Base-by-base conservation (phyloP, 2,797 vertebrate species). In the Eleutherodactylus coqui region DNA sequence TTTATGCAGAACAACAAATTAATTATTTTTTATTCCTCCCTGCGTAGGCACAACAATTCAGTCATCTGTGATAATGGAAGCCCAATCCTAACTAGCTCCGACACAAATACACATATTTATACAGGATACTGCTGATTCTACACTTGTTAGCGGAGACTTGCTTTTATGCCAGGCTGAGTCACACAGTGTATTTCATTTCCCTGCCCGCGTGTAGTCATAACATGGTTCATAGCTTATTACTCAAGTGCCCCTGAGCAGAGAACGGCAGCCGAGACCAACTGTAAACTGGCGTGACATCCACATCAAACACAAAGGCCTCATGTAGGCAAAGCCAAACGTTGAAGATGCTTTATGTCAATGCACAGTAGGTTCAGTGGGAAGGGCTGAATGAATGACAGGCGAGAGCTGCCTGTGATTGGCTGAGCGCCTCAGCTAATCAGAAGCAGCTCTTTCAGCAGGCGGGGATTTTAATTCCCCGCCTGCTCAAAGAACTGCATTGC, bases 101-200 rank as follows among this genome's bases (percentile, higher is more conserved):
- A 84, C 83, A 91, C 88, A 92, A 92, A 91, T 91, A 92, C 89
- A 90, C 88, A 87, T 89, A 89, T 89, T 86, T 90, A 92, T 90
- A 88, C 69, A 82, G 0, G 55, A 85, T 77, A 75, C 80, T 36
- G 86, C 89, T 88, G 90, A 92, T 90, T 89, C 83, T 77, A 89
- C 90, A 90, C 82, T 85, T 88, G 83, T 53, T 81, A 84, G 88
- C 86, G 86, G 88, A 47, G 62, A 86, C 67, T 34, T 88, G 89
- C 90, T 89, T 89, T 85, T 82, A 41, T 89, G 88, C 34, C 24
- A 73, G 87, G 77, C 0, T 24, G 36, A 90, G 87, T 86, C 60
- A 82, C 55, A 9, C 79, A 41, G 62, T 49, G 64, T 60, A 85
- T 89, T 91, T 90, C 51, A 24, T 81, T 91, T 92, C 72, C 80